Evolutionary conservation across 2,888 invertebrate genomes (phyloP), one percentile per base, ranked within the genome.

Genomic region (Agapostemon virescens): DNA sequence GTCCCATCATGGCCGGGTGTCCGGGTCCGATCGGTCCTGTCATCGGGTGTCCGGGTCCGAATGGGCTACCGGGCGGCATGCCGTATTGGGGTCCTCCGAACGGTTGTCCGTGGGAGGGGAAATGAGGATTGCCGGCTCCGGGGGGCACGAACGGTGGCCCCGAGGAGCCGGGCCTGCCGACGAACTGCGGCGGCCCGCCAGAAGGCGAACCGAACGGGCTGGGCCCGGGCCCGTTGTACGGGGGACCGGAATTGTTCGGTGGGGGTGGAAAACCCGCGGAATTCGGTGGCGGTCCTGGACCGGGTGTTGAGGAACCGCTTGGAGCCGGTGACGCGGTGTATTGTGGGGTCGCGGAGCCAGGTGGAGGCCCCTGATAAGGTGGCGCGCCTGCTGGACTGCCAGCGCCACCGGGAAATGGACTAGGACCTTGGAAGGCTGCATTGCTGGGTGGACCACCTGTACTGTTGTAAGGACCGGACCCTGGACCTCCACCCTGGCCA

Each of bases 291-390:
- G 95, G 93, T 73, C 94, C 95, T 33, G 96, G 96, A 81, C 97
- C 97, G 13, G 97, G 97, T 58, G 97, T 97, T 87, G 97, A 97
- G 69, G 96, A 95, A 90, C 95, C 97, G 90, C 95, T 97, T 87
- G 96, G 97, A 90, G 95, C 96, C 89, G 97, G 97, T 84, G 97
- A 97, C 90, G 97, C 97, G 89, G 97, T 97, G 93, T 97, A 97
- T 94, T 96, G 97, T 89, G 96, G 97, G 90, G 95, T 97, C 92
- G 94, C 96, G 91, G 95, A 96, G 90, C 95, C 97, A 89, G 95
- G 96, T 91, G 95, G 96, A 91, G 94, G 94, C 87, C 96, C 95
- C 93, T 96, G 94, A 93, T 96, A 94, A 93, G 96, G 93, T 91
- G 95, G 93, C 92, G 96, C 94, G 92, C 96, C 94, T 90, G 96